A percentile compares a stretch with the other conserved stretches of the same genome.
These are phyloP conservation scores for Catonia carolina DNA, from an alignment of 2,888 invertebrate genomes.

Conservation along the genomic window DNA sequence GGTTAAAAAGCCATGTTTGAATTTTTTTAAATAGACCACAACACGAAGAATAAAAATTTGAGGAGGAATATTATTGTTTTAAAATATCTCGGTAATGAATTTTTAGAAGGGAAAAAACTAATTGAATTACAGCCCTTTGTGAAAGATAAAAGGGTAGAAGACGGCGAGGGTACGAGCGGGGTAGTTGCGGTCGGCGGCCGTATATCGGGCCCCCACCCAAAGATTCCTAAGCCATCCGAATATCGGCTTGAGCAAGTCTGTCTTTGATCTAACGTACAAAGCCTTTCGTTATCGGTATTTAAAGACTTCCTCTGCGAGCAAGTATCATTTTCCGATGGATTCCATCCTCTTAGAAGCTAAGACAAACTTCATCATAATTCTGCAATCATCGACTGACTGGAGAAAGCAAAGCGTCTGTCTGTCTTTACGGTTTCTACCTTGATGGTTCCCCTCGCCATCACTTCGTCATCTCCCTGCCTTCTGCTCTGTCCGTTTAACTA, in stretches of 20 bases:
- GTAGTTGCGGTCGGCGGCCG: conserved; percentile 2
- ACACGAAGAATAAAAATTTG: conserved; percentile 4
- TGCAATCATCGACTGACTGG: too few relatives aligned
- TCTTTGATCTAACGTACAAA: conserved; percentile 23
- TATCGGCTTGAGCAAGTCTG: conserved; percentile 1
- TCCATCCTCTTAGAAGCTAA: conserved; percentile 4
- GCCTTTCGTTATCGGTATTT: conserved; percentile 29
- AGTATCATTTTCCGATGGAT: conserved; percentile 14
- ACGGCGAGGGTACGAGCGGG: not conserved
- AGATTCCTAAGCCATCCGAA: conserved; percentile 7
- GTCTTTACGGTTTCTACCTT: too few relatives aligned
- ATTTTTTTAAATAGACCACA: too few relatives aligned
- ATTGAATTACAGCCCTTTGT: conserved; percentile 16
- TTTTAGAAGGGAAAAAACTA: conserved; percentile 9
- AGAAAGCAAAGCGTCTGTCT: too few relatives aligned
- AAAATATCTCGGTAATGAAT: conserved; percentile 13
- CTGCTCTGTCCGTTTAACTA: too few relatives aligned
- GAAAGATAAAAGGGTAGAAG: conserved; percentile 16
- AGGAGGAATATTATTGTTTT: conserved; percentile 10
- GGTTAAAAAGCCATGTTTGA: too few relatives aligned
- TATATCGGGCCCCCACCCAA: not conserved
- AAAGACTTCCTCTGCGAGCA: conserved; percentile 24
- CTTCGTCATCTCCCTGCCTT: too few relatives aligned
- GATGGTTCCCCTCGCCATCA: too few relatives aligned
- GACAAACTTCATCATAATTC: not conserved